A percentile compares a stretch with the other conserved stretches of the same genome.
Evolutionary conservation across 2,888 invertebrate genomes (phyloP).

Genomic region (Mesochorus sp.): DNA sequence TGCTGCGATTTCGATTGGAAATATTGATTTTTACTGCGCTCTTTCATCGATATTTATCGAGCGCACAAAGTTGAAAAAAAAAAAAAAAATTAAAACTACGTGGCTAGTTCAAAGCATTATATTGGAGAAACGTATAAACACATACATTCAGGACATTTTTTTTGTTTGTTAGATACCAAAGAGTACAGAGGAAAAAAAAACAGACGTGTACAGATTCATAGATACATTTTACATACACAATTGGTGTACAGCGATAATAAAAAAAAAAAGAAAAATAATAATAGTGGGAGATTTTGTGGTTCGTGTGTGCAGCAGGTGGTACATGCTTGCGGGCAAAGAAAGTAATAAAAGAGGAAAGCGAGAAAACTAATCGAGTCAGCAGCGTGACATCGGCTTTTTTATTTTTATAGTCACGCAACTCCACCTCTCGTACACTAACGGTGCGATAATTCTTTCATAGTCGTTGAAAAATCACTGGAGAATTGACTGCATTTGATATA

Average conservation of each 20-base stretch:
- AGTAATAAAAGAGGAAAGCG: not conserved
- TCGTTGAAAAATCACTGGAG: not conserved
- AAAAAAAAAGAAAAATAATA: slow-evolving; percentile 40
- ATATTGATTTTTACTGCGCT: not conserved
- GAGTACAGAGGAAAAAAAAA: slow-evolving; percentile 10
- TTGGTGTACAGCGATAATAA: slow-evolving; percentile 38
- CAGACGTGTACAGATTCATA: slow-evolving; percentile 12
- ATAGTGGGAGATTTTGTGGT: slow-evolving; percentile 17
- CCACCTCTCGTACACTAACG: not conserved
- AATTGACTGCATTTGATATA: too few relatives aligned
- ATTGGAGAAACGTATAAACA: not conserved
- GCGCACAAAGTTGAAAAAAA: not conserved
- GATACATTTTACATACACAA: not conserved
- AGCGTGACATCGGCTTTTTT: slow-evolving; percentile 5
- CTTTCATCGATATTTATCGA: not conserved
- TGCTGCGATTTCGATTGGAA: not conserved
- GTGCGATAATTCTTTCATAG: not conserved
- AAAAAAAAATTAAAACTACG: not conserved
- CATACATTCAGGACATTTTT: slow-evolving; percentile 11
- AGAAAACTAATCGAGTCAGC: slow-evolving; percentile 17
- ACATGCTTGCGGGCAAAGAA: slow-evolving; percentile 22
- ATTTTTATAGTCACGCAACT: not conserved
- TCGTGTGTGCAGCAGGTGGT: slow-evolving; percentile 41
- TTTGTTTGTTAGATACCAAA: not conserved
- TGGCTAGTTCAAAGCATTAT: slow-evolving; percentile 6